Evolutionary conservation across 2,113 vertebrate genomes (phyloP), one percentile per base, ranked within the genome.

Genomic region (Periophthalmus modestus): DNA sequence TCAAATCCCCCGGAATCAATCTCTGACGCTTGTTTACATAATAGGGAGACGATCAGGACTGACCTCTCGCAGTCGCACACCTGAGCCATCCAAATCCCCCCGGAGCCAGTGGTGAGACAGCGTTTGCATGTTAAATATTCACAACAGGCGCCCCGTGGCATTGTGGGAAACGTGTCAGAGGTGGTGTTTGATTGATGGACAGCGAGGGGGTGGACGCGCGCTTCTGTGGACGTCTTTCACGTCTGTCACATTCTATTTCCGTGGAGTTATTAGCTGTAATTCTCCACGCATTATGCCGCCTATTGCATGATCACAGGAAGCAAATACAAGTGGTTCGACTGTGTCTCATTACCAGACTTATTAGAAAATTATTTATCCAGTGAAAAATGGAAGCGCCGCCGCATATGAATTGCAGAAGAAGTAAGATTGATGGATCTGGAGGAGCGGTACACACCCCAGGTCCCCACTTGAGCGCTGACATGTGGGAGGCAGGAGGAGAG

Each of bases 171-270:
- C 21, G 71, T 87, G 80, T 88, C 73, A 65, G 68, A 19, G 68
- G 61, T 21, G 58, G 16, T 6, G 58, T 43, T 48, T 84, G 81
- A 87, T 81, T 92, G 91, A 90, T 86, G 81, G 87, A 82, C 84
- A 88, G 85, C 73, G 18, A 59, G 46, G 74, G 72, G 81, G 79
- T 83, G 52, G 65, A 84, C 72, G 78, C 78, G 74, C 63, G 33
- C 76, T 85, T 78, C 88, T 71, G 66, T 54, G 73, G 76, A 55
- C 79, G 89, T 89, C 85, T 80, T 85, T 91, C 78, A 83, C 74
- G 76, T 87, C 89, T 87, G 87, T 90, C 87, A 86, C 81, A 71
- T 70, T 85, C 73, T 68, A 74, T 88, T 88, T 77, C 68, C 82
- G 74, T 36, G 72, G 58, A 58, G 55, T 78, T 75, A 83, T 89